Evolutionary conservation across 2,797 vertebrate species (phyloP).

Genomic region (Rhyacichthys aspro): DNA sequence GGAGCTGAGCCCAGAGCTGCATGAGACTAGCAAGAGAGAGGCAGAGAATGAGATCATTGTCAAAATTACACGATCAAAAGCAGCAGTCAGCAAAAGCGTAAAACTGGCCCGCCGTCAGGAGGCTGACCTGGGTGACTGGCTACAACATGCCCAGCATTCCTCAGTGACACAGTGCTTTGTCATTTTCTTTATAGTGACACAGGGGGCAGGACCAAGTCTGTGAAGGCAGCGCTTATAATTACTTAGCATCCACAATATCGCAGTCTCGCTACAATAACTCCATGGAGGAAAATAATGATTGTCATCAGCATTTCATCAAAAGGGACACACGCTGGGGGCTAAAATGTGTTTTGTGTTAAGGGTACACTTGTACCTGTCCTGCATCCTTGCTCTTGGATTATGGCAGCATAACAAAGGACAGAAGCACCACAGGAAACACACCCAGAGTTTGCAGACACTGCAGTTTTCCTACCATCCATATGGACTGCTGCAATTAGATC

Average conservation of each 20-base stretch:
- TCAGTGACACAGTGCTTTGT: constrained; percentile 66
- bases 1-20: constrained; percentile 58
- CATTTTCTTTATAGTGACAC: constrained; percentile 54
- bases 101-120: constrained; percentile 62
- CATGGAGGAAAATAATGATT: not conserved
- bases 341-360: not conserved
- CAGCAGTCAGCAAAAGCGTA: constrained; percentile 66
- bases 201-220: constrained; percentile 21
- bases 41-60: constrained; percentile 74
- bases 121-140: constrained; percentile 67
- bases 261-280: constrained; percentile 5
- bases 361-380: constrained; percentile 9
- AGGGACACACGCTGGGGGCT: not conserved
- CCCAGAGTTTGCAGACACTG: constrained; percentile 66
- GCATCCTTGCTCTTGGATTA: constrained; percentile 37
- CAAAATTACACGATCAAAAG: constrained; percentile 72
- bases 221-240: constrained; percentile 25
- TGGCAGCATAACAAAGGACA: constrained; percentile 57
- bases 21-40: constrained; percentile 49
- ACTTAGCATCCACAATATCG: constrained; percentile 13
- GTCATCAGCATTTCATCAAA: constrained; percentile 2
- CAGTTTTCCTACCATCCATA: constrained; percentile 66
- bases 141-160: constrained; percentile 66
- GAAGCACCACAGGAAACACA: constrained; percentile 51
- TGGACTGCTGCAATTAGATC: constrained; percentile 72